Conservation (phyloP, 35 echinoderm and acorn worm species). For the Nesometra sesokonis region DNA sequence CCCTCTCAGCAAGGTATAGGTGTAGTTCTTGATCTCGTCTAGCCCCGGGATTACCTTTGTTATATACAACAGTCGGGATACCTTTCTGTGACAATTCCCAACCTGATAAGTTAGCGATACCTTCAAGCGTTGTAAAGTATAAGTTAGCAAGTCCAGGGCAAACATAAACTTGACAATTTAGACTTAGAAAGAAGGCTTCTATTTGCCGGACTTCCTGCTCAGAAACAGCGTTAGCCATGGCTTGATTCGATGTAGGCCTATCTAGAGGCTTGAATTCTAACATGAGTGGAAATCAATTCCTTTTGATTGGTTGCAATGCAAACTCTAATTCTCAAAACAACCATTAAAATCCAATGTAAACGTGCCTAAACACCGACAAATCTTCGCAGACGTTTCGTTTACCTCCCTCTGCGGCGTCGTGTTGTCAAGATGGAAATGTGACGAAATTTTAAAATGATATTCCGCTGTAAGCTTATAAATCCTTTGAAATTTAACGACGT, state of each 20-base stretch:
- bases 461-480: too few species aligned
- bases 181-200: slow-evolving; percentile 83
- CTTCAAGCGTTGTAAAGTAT: slow-evolving; percentile 73
- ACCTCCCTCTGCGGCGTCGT: too few species aligned
- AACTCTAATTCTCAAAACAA: too few species aligned
- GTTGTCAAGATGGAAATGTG: too few species aligned
- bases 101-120: slow-evolving; percentile 72
- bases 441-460: too few species aligned
- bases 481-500: too few species aligned
- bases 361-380: too few species aligned
- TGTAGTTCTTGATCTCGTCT: slow-evolving; percentile 40
- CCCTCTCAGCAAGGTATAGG: slow-evolving; percentile 81
- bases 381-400: too few species aligned
- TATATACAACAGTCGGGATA: slow-evolving; percentile 71
- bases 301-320: too few species aligned
- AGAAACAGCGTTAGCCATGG: neutral
- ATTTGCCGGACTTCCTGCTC: slow-evolving; percentile 82
- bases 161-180: slow-evolving; percentile 85
- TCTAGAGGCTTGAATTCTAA: neutral
- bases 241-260: neutral
- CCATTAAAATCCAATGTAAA: too few species aligned
- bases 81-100: slow-evolving; percentile 90
- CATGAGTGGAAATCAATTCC: neutral
- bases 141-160: slow-evolving; percentile 90
- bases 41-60: slow-evolving; percentile 21